These are phyloP conservation scores for Cryptus armator DNA, from an alignment of 2,888 invertebrate genomes.

Conservation along the genomic window DNA sequence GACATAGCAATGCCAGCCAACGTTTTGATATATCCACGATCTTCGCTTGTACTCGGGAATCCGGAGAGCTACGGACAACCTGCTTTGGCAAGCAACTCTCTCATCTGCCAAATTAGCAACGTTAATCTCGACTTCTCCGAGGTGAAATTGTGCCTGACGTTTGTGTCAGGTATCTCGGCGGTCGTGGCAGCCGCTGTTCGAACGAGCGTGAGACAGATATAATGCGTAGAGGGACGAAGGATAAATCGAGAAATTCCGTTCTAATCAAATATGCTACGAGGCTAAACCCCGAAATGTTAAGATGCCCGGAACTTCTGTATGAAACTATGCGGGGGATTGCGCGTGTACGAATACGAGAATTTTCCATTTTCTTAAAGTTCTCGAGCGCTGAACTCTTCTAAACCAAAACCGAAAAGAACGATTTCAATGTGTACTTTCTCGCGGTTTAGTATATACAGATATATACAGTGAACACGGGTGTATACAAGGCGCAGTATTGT, in stretches of 20 bases:
- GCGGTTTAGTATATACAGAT: background rate
- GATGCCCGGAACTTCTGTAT: background rate
- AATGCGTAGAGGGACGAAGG: slow-evolving; percentile 7
- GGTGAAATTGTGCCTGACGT: slow-evolving; percentile 73
- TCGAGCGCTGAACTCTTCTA: background rate
- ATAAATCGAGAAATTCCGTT: slow-evolving; percentile 29
- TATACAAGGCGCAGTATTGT: slow-evolving; percentile 32
- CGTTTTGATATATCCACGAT: slow-evolving; percentile 4
- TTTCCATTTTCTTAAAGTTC: background rate
- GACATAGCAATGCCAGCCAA: background rate
- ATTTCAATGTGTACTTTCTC: background rate
- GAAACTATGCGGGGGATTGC: background rate
- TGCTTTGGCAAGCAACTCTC: slow-evolving; percentile 62
- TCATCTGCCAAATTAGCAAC: slow-evolving; percentile 74
- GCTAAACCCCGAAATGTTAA: slow-evolving; percentile 35
- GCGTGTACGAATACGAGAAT: background rate
- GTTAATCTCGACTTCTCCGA: slow-evolving; percentile 72
- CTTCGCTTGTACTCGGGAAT: slow-evolving; percentile 1
- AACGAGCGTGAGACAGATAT: slow-evolving; percentile 53
- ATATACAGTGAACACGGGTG: background rate
- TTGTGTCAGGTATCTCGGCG: slow-evolving; percentile 68
- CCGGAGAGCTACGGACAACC: background rate
- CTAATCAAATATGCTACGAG: slow-evolving; percentile 51
- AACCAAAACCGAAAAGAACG: background rate
- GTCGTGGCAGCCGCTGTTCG: slow-evolving; percentile 45